Percentiles rank a stretch among this genome's conserved stretches.
phyloP scores from a whole-genome alignment of 2,888 invertebrate genomes.

The Perizoma flavofasciatum region DNA sequence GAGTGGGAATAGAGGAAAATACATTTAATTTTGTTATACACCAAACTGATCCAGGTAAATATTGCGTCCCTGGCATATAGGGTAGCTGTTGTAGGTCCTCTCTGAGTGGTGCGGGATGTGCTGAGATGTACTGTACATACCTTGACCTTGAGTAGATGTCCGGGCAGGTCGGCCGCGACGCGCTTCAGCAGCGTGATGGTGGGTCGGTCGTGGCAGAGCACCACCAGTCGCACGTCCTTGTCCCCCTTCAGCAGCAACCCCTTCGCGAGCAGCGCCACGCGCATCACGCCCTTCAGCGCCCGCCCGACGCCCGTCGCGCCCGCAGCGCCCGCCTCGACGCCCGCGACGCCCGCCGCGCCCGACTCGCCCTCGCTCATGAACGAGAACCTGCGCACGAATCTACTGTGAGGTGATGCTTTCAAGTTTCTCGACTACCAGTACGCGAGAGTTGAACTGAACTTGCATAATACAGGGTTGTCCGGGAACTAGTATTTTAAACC shows the following conservation, averaged over 20 bases:
- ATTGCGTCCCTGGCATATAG: no score
- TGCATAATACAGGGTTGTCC: no score
- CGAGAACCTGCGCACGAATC: slow-evolving; percentile 60
- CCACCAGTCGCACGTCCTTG: slow-evolving; percentile 94
- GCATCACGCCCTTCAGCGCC: slow-evolving; percentile 97
- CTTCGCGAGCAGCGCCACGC: slow-evolving; percentile 91
- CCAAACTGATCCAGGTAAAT: no score
- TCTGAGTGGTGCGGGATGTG: no score
- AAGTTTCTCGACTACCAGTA: neutral
- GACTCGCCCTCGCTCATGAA: slow-evolving; percentile 68
- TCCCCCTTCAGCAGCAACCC: slow-evolving; percentile 96
- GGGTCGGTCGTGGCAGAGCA: slow-evolving; percentile 97
- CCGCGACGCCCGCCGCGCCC: slow-evolving; percentile 54
- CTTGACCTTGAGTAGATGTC: slow-evolving; percentile 45
- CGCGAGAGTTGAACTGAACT: neutral
- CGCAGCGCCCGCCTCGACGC: slow-evolving; percentile 61
- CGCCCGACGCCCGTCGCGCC: slow-evolving; percentile 61
- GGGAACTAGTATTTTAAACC: no score
- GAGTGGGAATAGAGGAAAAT: no score
- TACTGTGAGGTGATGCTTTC: neutral
- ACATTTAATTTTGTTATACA: no score
- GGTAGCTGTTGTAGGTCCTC: no score
- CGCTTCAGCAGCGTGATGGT: slow-evolving; percentile 93
- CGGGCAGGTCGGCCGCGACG: slow-evolving; percentile 92
- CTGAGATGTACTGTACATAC: slow-evolving; percentile 1